Evolutionary conservation across 2,888 invertebrate genomes (phyloP).

Genomic region (Caenorhabditis japonica): DNA sequence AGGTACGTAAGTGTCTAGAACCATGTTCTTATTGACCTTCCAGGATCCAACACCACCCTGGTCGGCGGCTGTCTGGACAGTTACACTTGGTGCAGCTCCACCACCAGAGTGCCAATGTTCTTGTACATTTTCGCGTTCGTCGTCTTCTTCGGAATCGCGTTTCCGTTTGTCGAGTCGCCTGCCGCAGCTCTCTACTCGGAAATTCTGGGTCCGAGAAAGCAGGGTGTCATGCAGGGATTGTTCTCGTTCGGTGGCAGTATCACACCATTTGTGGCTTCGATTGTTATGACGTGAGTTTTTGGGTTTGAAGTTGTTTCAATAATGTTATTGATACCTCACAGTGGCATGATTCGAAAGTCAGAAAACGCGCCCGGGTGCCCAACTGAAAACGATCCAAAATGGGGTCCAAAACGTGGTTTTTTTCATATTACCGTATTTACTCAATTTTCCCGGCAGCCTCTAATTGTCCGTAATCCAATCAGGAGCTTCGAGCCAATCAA

Average conservation of each 20-base stretch:
- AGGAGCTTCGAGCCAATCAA: too few relatives aligned
- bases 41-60: slow-evolving; percentile 48
- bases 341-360: too few relatives aligned
- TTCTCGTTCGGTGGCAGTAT: slow-evolving; percentile 61
- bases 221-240: slow-evolving; percentile 66
- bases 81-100: slow-evolving; percentile 57
- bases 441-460: too few relatives aligned
- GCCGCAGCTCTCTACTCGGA: slow-evolving; percentile 59
- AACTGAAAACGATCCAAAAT: too few relatives aligned
- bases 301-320: too few relatives aligned
- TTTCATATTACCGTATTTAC: too few relatives aligned
- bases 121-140: slow-evolving; percentile 57
- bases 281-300: slow-evolving; percentile 56
- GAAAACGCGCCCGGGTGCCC: too few relatives aligned
- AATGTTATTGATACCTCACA: too few relatives aligned
- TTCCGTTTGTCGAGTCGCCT: slow-evolving; percentile 62
- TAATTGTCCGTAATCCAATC: too few relatives aligned
- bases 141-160: slow-evolving; percentile 59
- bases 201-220: slow-evolving; percentile 60
- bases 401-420: too few relatives aligned
- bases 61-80: slow-evolving; percentile 53
- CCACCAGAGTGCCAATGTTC: slow-evolving; percentile 52
- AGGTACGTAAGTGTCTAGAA: slow-evolving; percentile 5
- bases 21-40: slow-evolving; percentile 4
- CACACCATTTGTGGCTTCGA: slow-evolving; percentile 60